Conservation (phyloP, 2,888 invertebrate genomes). For the Tridacna crocea region DNA sequence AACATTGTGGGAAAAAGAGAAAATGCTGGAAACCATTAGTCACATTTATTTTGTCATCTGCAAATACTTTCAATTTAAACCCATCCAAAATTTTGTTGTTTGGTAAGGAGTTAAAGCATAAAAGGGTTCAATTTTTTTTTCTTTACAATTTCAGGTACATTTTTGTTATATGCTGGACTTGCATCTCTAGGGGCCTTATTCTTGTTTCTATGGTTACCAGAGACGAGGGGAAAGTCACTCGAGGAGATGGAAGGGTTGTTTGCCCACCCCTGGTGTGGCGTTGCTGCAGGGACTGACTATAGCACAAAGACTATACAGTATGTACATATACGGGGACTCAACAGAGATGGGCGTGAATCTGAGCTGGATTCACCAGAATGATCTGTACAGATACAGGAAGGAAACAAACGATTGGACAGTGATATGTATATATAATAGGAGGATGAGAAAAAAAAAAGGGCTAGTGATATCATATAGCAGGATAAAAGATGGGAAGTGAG, state of each 20-base stretch:
- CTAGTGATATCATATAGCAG: too few species aligned
- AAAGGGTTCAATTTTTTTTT: background rate
- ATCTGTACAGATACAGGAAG: background rate
- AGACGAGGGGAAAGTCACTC: constrained; percentile 86
- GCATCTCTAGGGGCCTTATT: constrained; percentile 82
- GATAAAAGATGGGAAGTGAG: too few species aligned
- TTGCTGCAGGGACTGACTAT: constrained; percentile 69
- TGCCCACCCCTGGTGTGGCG: constrained; percentile 78
- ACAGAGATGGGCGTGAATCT: constrained; percentile 83
- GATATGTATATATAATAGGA: too few species aligned
- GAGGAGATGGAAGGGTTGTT: constrained; percentile 86
- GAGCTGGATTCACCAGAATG: constrained; percentile 81
- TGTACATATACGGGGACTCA: constrained; percentile 85
- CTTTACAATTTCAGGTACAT: constrained; percentile 84
- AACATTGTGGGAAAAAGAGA: too few species aligned
- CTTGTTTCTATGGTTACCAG: constrained; percentile 85
- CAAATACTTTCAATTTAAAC: too few species aligned
- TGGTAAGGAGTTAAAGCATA: too few species aligned
- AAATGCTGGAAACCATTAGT: too few species aligned
- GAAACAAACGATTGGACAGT: too few species aligned
- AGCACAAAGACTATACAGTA: constrained; percentile 84
- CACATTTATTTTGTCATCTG: too few species aligned
- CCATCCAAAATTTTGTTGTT: too few species aligned
- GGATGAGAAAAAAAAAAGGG: too few species aligned
- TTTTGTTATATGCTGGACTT: constrained; percentile 86